These are phyloP conservation scores for Caradrina kadenii DNA, from an alignment of 2,888 invertebrate species.

Conservation along the genomic window DNA sequence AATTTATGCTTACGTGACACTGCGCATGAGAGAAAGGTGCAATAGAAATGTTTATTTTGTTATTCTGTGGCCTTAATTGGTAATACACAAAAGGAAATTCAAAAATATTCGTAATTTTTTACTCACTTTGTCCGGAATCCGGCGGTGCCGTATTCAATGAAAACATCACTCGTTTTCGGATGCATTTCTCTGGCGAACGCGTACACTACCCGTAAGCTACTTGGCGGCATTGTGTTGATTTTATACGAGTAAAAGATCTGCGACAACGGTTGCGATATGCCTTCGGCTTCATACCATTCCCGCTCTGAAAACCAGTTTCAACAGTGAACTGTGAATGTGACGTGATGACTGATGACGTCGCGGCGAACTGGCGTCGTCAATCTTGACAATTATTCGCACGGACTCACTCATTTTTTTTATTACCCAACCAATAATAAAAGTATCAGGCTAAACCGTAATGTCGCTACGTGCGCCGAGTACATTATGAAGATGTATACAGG, in stretches of 20 bases:
- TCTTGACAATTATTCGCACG: slow-evolving; percentile 64
- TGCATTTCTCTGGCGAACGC: slow-evolving; percentile 95
- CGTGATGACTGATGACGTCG: slow-evolving; percentile 65
- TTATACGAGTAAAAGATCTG: slow-evolving; percentile 80
- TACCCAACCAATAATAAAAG: slow-evolving; percentile 52
- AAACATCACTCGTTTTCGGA: slow-evolving; percentile 92
- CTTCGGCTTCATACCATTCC: slow-evolving; percentile 76
- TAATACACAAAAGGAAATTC: slow-evolving; percentile 57
- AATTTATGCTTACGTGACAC: slow-evolving; percentile 76
- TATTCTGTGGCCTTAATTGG: slow-evolving; percentile 65
- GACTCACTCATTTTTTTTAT: slow-evolving; percentile 42
- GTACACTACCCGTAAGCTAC: slow-evolving; percentile 92
- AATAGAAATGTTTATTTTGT: slow-evolving; percentile 63
- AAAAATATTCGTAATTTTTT: slow-evolving; percentile 63
- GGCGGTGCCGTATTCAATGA: slow-evolving; percentile 95
- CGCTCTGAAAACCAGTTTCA: slow-evolving; percentile 78
- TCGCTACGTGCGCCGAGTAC: slow-evolving; percentile 30
- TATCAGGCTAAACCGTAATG: background rate
- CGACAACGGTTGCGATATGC: slow-evolving; percentile 50
- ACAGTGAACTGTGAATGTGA: slow-evolving; percentile 64
- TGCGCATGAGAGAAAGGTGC: slow-evolving; percentile 71
- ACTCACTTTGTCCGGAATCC: slow-evolving; percentile 96
- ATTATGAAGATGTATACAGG: background rate
- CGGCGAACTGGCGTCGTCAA: slow-evolving; percentile 40
- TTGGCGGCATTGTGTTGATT: slow-evolving; percentile 86